Conservation (phyloP, 1,140 invertebrate species). For the Sitobion miscanthi region DNA sequence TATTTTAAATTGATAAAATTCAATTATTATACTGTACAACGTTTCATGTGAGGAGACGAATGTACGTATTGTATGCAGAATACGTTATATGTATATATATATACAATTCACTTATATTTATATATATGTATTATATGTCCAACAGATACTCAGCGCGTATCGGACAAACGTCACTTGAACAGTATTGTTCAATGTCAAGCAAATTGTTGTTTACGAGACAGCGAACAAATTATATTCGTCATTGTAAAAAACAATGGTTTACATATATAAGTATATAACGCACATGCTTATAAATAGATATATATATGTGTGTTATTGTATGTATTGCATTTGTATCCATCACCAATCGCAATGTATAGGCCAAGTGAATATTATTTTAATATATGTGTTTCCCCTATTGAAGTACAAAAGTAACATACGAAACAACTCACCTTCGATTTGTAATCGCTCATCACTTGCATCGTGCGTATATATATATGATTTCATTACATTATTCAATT, state of each 20-base stretch:
- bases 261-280: not conserved
- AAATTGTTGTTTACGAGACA: conserved; percentile 33
- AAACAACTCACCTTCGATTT: conserved; percentile 43
- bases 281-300: not conserved
- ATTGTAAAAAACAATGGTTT: conserved; percentile 40
- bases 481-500: conserved; percentile 26
- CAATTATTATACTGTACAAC: not conserved
- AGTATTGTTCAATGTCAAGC: conserved; percentile 21
- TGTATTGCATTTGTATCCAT: not conserved
- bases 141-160: not conserved
- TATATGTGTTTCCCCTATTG: not conserved
- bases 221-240: conserved; percentile 13
- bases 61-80: not conserved
- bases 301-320: not conserved
- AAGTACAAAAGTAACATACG: not conserved
- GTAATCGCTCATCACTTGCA: conserved; percentile 2
- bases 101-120: not conserved
- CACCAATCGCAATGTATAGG: not conserved
- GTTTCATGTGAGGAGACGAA: not conserved
- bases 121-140: not conserved
- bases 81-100: not conserved
- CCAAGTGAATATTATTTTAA: not conserved
- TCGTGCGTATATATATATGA: not conserved
- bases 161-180: not conserved
- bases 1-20: not conserved